phyloP scores from a whole-genome alignment of 2,888 invertebrate genomes.

The Luperina testacea region DNA sequence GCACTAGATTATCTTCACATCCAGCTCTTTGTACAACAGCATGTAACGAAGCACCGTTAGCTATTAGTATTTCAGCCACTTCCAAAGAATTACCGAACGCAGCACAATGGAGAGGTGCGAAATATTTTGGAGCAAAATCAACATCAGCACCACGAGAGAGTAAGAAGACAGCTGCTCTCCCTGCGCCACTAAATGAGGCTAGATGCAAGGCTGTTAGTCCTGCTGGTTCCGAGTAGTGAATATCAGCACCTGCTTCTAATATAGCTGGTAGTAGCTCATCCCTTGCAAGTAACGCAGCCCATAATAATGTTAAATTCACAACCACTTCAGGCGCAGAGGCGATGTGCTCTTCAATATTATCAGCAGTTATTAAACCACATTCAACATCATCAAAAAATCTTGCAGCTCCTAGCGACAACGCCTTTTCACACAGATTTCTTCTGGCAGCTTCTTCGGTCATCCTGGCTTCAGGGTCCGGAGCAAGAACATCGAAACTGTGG shows the following conservation, averaged over 20 bases:
- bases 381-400: constrained; percentile 94
- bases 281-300: constrained; percentile 93
- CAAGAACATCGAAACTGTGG: constrained; percentile 93
- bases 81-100: constrained; percentile 96
- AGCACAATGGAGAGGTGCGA: constrained; percentile 96
- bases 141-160: constrained; percentile 93
- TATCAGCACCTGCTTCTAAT: constrained; percentile 92
- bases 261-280: constrained; percentile 93
- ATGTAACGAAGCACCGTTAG: constrained; percentile 92
- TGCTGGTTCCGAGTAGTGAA: constrained; percentile 93
- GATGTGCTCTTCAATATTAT: constrained; percentile 90
- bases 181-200: constrained; percentile 94
- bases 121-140: constrained; percentile 92
- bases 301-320: constrained; percentile 92
- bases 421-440: constrained; percentile 93
- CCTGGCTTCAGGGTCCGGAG: constrained; percentile 92
- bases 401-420: constrained; percentile 91
- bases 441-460: constrained; percentile 93
- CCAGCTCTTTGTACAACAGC: constrained; percentile 92
- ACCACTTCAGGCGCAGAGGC: constrained; percentile 92
- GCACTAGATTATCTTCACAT: constrained; percentile 94
- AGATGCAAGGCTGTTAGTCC: constrained; percentile 94
- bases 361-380: constrained; percentile 91
- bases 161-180: constrained; percentile 92
- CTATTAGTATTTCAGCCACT: constrained; percentile 94